Conservation (phyloP, 2,797 vertebrate genomes). For the Neosilurus hyrtlii region DNA sequence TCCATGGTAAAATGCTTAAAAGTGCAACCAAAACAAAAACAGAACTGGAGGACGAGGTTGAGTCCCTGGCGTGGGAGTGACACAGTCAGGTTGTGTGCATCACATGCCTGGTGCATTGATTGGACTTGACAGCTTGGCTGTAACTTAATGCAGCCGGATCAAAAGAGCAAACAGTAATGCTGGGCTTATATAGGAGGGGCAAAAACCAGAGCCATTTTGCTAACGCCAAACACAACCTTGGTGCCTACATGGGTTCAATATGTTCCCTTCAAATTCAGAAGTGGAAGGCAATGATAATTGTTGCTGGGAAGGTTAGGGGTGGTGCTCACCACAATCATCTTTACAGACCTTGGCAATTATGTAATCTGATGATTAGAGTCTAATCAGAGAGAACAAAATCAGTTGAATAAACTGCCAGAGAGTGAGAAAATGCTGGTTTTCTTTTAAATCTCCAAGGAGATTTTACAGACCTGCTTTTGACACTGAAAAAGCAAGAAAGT, state of each 20-base stretch:
- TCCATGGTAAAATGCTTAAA: constrained; percentile 49
- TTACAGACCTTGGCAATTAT: constrained; percentile 64
- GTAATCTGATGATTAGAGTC: constrained; percentile 62
- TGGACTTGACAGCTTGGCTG: constrained; percentile 77
- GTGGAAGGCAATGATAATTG: constrained; percentile 62
- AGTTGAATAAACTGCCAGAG: constrained; percentile 66
- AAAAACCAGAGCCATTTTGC: constrained; percentile 23
- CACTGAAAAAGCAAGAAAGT: constrained; percentile 34
- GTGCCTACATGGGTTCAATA: constrained; percentile 9
- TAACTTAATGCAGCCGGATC: constrained; percentile 76
- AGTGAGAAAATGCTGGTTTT: constrained; percentile 72
- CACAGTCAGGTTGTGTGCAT: constrained; percentile 74
- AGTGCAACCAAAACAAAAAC: constrained; percentile 67
- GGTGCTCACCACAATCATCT: constrained; percentile 65
- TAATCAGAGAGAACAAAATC: constrained; percentile 69
- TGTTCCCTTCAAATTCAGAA: constrained; percentile 7
- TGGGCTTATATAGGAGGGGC: constrained; percentile 14
- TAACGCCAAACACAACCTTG: constrained; percentile 37
- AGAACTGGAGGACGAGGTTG: constrained; percentile 53
- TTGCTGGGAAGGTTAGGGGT: constrained; percentile 50
- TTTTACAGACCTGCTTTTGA: constrained; percentile 52
- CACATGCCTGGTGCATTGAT: constrained; percentile 68
- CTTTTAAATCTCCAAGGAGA: constrained; percentile 49
- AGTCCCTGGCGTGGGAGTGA: constrained; percentile 56
- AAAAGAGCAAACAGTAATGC: constrained; percentile 62